Percentiles rank a stretch among this genome's conserved stretches.
Conservation (phyloP, 2,888 invertebrate genomes). For the Eupithecia exiguata region DNA sequence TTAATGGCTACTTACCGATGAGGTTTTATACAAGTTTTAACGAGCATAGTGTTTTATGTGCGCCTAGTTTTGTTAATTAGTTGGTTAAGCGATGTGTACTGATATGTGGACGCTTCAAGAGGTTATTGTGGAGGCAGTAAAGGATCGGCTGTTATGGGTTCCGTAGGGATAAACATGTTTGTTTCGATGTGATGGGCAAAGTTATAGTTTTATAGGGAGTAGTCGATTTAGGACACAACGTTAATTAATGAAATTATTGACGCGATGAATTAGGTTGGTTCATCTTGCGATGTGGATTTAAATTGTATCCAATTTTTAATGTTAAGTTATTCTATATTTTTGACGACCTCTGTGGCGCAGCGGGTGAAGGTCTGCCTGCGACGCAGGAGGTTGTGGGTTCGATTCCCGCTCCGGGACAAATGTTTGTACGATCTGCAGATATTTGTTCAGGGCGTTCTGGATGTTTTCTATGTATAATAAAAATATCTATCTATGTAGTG, state of each 20-base stretch:
- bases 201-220: neutral
- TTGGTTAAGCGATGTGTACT: conserved; percentile 65
- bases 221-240: neutral
- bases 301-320: neutral
- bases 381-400: too few relatives aligned
- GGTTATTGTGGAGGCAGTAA: conserved; percentile 38
- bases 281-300: neutral
- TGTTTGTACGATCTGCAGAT: too few relatives aligned
- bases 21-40: conserved; percentile 68
- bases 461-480: too few relatives aligned
- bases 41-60: conserved; percentile 67
- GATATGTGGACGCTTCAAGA: conserved; percentile 50
- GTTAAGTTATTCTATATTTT: neutral
- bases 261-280: neutral
- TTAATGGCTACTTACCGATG: conserved; percentile 52
- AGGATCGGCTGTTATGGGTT: conserved; percentile 35
- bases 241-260: neutral
- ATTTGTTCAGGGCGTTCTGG: too few relatives aligned
- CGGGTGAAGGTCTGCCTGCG: too few relatives aligned
- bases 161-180: conserved; percentile 43
- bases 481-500: too few relatives aligned
- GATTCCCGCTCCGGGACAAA: too few relatives aligned
- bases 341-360: too few relatives aligned
- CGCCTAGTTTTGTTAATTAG: conserved; percentile 73
- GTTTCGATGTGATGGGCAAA: conserved; percentile 3